These are phyloP conservation scores for Marmota flaviventris DNA, from an alignment of 2,113 vertebrate genomes.

Conservation along the genomic window DNA sequence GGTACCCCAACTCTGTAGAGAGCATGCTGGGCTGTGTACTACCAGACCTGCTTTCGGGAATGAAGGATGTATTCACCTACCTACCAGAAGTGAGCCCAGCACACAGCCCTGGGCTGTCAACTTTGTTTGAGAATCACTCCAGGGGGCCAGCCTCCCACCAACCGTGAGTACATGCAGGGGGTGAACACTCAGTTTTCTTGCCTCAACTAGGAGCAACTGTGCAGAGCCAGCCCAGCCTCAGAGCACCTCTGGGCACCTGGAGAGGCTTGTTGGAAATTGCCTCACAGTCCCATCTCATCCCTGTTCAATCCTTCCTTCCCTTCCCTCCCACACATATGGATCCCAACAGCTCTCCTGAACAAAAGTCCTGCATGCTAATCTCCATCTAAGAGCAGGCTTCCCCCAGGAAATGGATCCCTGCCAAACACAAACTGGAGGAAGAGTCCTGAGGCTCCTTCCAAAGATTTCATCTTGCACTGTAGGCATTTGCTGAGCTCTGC, in stretches of 20 bases:
- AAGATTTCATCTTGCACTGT: not conserved
- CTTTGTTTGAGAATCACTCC: not conserved
- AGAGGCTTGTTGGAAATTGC: not conserved
- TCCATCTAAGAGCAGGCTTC: not conserved
- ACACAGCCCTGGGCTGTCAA: not conserved
- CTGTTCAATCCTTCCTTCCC: not conserved
- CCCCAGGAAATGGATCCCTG: not conserved
- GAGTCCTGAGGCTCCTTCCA: not conserved
- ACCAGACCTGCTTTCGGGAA: not conserved
- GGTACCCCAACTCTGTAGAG: not conserved
- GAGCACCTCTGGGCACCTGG: not conserved
- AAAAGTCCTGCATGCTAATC: not conserved
- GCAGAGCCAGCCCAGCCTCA: not conserved
- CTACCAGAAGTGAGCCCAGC: not conserved
- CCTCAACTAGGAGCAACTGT: not conserved
- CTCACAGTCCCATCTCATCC: not conserved
- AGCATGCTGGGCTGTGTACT: rapidly evolving
- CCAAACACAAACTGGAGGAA: not conserved
- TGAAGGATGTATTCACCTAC: not conserved
- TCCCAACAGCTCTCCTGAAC: not conserved
- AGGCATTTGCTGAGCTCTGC: not conserved
- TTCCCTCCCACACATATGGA: not conserved
- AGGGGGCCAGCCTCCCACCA: not conserved
- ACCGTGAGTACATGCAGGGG: not conserved
- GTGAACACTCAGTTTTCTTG: not conserved